Percentiles rank a stretch among this genome's conserved stretches.
These are phyloP conservation scores for Dryoscopus gambensis DNA, from an alignment of 2,113 vertebrate genomes.

Conservation along the genomic window DNA sequence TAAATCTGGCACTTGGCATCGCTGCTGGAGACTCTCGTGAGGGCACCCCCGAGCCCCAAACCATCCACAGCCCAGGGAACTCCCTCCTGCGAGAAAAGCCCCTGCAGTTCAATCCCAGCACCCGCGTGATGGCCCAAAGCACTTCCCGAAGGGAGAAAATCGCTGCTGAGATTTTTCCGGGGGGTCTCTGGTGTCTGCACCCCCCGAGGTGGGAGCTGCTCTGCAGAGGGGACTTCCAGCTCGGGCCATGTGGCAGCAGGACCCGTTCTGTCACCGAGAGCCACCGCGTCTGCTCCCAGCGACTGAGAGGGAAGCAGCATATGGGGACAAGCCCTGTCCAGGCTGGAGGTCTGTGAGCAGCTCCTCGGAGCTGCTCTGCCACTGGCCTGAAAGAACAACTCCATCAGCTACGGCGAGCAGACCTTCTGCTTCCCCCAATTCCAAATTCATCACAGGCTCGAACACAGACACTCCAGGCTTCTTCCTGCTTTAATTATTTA, in stretches of 20 bases:
- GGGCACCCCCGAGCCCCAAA: not conserved
- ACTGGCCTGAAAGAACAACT: slow-evolving; percentile 23
- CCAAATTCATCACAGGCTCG: not conserved
- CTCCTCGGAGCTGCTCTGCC: not conserved
- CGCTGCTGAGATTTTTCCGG: accelerated
- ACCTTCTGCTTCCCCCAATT: not conserved
- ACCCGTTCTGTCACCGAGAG: not conserved
- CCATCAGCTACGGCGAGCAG: not conserved
- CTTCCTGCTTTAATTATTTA: slow-evolving; percentile 54
- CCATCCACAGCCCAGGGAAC: accelerated
- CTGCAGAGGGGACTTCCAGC: not conserved
- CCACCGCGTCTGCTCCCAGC: not conserved
- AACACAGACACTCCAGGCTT: not conserved
- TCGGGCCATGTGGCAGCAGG: not conserved
- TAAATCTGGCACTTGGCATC: accelerated
- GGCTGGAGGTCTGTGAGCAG: not conserved
- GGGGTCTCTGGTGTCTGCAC: accelerated
- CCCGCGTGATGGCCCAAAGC: accelerated
- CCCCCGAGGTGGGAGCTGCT: not conserved
- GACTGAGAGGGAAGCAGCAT: not conserved
- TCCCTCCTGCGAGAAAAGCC: accelerated
- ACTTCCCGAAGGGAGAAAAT: accelerated
- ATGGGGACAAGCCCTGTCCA: not conserved
- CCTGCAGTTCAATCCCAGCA: not conserved
- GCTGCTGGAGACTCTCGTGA: accelerated